phyloP scores from a whole-genome alignment of 2,797 vertebrate species.

The Gobio occitaniae region DNA sequence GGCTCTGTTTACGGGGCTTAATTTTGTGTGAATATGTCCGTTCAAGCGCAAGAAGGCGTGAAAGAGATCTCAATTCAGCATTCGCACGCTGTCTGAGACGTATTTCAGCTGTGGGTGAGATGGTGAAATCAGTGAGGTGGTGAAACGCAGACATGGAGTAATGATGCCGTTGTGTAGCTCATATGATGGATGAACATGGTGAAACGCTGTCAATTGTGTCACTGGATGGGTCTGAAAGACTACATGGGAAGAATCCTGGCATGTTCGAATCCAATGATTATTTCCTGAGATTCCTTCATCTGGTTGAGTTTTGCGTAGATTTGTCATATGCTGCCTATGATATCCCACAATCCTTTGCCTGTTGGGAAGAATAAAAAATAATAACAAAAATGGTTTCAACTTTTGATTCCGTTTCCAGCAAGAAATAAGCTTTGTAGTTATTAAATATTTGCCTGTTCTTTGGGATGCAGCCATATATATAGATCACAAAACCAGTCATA shows the following conservation, averaged over 20 bases:
- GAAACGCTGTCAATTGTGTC: too few species aligned
- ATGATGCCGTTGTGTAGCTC: neutral
- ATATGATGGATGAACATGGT: neutral
- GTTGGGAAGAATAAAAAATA: neutral
- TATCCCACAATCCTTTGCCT: neutral
- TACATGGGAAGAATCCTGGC: neutral
- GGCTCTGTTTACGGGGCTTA: too few species aligned
- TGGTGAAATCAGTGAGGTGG: too few species aligned
- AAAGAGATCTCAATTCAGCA: too few species aligned
- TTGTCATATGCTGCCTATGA: neutral
- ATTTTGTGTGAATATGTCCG: too few species aligned
- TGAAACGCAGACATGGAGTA: neutral
- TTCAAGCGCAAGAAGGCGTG: too few species aligned
- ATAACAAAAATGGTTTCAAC: neutral
- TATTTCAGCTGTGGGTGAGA: too few species aligned
- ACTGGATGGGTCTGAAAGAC: neutral
- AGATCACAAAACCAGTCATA: too few species aligned
- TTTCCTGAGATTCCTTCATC: neutral
- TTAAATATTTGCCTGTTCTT: neutral
- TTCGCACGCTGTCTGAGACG: too few species aligned
- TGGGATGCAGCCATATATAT: too few species aligned
- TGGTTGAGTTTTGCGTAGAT: neutral
- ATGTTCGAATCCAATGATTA: too few species aligned
- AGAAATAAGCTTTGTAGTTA: neutral
- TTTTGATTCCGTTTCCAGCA: neutral